Percentiles rank a stretch among this genome's conserved stretches.
Conservation (phyloP, 2,888 invertebrate species). For the Ophonus ardosiacus region DNA sequence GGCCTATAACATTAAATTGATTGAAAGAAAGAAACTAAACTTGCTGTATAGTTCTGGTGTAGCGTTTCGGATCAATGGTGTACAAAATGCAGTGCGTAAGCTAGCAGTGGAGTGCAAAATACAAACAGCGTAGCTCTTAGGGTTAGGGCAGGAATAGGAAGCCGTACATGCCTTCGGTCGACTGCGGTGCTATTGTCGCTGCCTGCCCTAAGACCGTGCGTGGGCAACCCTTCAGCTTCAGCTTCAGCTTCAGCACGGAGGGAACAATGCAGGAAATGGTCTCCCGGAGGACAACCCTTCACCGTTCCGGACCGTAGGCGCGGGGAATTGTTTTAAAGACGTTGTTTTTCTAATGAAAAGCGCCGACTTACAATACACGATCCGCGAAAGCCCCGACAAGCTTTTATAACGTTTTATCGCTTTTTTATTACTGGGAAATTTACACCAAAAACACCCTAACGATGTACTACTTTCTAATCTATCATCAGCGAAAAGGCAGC, state of each 20-base stretch:
- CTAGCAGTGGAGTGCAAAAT: slow-evolving; percentile 4
- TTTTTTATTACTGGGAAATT: slow-evolving; percentile 48
- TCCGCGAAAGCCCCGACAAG: not conserved
- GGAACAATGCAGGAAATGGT: slow-evolving; percentile 58
- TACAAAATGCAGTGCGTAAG: slow-evolving; percentile 12
- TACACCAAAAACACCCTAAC: slow-evolving; percentile 25
- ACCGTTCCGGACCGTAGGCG: slow-evolving; percentile 17
- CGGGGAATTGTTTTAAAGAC: slow-evolving; percentile 58
- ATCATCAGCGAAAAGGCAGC: too few species aligned
- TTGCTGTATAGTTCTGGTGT: too few species aligned
- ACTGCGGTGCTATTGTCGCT: slow-evolving; percentile 16
- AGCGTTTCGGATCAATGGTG: not conserved
- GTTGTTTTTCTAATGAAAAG: slow-evolving; percentile 61
- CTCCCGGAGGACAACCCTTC: slow-evolving; percentile 41
- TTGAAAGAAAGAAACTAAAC: too few species aligned
- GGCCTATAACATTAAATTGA: too few species aligned
- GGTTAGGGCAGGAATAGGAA: not conserved
- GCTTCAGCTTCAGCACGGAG: not conserved
- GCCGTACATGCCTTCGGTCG: slow-evolving; percentile 26
- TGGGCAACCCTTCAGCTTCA: slow-evolving; percentile 43
- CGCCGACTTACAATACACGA: slow-evolving; percentile 46
- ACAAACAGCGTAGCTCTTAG: not conserved
- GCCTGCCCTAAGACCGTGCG: slow-evolving; percentile 35
- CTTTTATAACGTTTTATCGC: slow-evolving; percentile 50
- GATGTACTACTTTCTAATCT: too few species aligned